phyloP scores from a whole-genome alignment of 2,113 vertebrate species.

The Pomatostomus ruficeps region DNA sequence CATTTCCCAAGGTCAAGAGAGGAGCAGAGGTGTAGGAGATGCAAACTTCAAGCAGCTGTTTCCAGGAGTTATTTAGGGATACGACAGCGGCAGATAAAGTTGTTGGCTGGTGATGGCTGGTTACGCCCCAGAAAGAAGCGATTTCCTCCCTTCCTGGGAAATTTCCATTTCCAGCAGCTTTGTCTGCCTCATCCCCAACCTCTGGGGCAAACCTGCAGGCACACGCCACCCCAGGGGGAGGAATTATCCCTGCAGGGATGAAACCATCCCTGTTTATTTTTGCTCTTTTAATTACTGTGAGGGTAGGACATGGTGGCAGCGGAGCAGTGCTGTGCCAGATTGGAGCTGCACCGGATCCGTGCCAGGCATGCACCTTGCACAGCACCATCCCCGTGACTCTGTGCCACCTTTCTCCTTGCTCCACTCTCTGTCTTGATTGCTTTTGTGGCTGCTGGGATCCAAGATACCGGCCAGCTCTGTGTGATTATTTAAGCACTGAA shows the following conservation, averaged over 20 bases:
- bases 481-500: neutral
- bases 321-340: rapidly evolving
- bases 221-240: neutral
- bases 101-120: neutral
- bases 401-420: neutral
- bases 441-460: neutral
- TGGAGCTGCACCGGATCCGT: rapidly evolving
- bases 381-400: rapidly evolving
- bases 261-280: neutral
- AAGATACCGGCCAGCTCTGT: rapidly evolving
- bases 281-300: neutral
- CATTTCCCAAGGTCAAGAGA: neutral
- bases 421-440: neutral
- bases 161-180: constrained; percentile 2
- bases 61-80: neutral
- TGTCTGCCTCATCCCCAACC: neutral
- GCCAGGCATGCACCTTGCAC: rapidly evolving
- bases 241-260: neutral
- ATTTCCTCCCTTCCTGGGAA: constrained; percentile 1
- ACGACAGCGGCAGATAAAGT: neutral
- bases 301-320: rapidly evolving
- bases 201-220: neutral
- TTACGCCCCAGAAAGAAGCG: neutral
- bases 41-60: constrained; percentile 8
- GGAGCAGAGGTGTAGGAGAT: neutral